phyloP scores from a whole-genome alignment of 2,888 invertebrate species.

The Plutella xylostella region DNA sequence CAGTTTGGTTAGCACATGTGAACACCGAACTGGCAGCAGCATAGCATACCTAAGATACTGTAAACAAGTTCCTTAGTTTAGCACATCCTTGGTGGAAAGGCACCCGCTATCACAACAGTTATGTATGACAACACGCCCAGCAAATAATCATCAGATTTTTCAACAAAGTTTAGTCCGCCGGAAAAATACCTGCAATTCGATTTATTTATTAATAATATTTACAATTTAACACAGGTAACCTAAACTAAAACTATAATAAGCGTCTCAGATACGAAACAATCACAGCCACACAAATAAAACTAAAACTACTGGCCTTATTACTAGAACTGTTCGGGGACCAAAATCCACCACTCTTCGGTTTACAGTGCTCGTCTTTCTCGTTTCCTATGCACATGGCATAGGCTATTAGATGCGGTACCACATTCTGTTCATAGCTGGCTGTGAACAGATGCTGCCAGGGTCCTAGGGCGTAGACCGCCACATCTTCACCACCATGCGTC shows the following conservation, averaged over 20 bases:
- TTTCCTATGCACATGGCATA: constrained; percentile 77
- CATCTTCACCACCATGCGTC: constrained; percentile 84
- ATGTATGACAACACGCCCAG: no score
- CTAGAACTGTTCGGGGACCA: neutral
- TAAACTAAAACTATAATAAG: constrained; percentile 7
- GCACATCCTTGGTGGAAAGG: no score
- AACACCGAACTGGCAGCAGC: no score
- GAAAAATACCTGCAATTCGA: no score
- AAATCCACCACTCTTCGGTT: constrained; percentile 15
- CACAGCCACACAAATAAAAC: constrained; percentile 15
- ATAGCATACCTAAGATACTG: no score
- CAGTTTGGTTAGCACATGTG: no score
- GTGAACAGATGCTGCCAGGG: constrained; percentile 86
- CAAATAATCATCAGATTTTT: no score
- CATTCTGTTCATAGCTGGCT: constrained; percentile 81
- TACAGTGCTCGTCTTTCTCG: constrained; percentile 55
- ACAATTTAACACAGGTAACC: constrained; percentile 10
- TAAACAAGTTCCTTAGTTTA: no score
- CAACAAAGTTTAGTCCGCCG: no score
- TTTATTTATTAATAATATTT: neutral
- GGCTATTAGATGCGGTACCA: constrained; percentile 80
- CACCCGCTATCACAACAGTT: no score
- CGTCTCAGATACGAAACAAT: constrained; percentile 9
- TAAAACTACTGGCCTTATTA: constrained; percentile 14
- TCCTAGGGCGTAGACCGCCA: constrained; percentile 77